Conservation (phyloP, 2,888 invertebrate genomes). For the Allophyes oxyacanthae region DNA sequence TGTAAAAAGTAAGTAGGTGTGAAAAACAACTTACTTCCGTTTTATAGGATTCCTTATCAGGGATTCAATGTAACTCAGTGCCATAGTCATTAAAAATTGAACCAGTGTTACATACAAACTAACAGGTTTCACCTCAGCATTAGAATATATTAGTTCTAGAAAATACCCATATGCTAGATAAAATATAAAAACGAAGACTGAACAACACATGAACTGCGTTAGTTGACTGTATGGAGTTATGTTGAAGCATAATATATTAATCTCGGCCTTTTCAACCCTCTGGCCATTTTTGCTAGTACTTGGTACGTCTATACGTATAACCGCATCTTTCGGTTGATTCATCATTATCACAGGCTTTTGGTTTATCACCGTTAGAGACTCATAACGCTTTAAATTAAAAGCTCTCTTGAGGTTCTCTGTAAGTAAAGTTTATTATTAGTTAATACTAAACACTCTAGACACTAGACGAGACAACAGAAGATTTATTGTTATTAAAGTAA, state of each 20-base stretch:
- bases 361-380: constrained; percentile 16
- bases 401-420: constrained; percentile 27
- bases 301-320: constrained; percentile 75
- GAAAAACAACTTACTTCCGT: constrained; percentile 83
- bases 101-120: constrained; percentile 98
- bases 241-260: constrained; percentile 93
- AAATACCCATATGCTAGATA: constrained; percentile 97
- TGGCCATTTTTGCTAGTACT: constrained; percentile 39
- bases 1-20: constrained; percentile 8
- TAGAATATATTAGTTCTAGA: constrained; percentile 97
- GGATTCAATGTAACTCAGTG: constrained; percentile 94
- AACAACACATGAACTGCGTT: constrained; percentile 93
- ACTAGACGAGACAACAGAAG: no score
- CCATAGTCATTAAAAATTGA: constrained; percentile 96
- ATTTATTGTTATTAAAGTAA: no score
- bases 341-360: constrained; percentile 40
- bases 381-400: constrained; percentile 20
- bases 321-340: constrained; percentile 73
- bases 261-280: constrained; percentile 75
- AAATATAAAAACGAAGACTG: constrained; percentile 94
- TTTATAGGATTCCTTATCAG: constrained; percentile 89
- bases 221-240: constrained; percentile 91
- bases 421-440: constrained; percentile 7
- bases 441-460: neutral
- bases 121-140: constrained; percentile 96